Percentiles rank a stretch among this genome's conserved stretches.
Evolutionary conservation across 1,140 invertebrate genomes (phyloP).

Genomic region (Zophobas morio): DNA sequence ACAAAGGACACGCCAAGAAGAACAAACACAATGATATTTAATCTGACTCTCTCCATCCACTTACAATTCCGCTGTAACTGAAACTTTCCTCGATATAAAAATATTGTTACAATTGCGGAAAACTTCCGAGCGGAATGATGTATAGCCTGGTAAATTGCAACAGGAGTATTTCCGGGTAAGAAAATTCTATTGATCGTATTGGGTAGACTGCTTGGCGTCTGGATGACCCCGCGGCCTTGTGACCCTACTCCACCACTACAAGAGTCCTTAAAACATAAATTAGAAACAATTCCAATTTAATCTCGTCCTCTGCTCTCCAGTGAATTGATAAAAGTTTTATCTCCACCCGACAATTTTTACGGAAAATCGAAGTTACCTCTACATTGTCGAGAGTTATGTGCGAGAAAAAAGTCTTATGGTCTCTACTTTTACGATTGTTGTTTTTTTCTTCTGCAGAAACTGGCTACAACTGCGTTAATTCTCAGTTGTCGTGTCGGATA

Average conservation of each 20-base stretch:
- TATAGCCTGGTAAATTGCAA: conserved; percentile 6
- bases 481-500: conserved; percentile 16
- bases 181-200: conserved; percentile 8
- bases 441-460: not conserved
- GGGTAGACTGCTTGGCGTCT: conserved; percentile 5
- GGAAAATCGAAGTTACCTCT: conserved; percentile 8
- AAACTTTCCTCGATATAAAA: conserved; percentile 6
- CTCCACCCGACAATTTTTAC: not conserved
- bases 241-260: not conserved
- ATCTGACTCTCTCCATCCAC: not conserved
- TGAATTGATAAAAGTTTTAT: conserved; percentile 30
- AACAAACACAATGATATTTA: conserved; percentile 12
- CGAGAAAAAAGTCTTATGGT: not conserved
- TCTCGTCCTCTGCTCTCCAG: conserved; percentile 3
- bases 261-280: conserved; percentile 24
- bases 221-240: conserved; percentile 8
- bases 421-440: not conserved
- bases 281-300: conserved; percentile 38
- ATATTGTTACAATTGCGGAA: conserved; percentile 9
- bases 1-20: not conserved
- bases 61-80: not conserved
- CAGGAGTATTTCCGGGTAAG: conserved; percentile 4
- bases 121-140: conserved; percentile 12
- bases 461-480: not conserved
- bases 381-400: not conserved